A percentile compares a stretch with the other conserved stretches of the same genome.
These are phyloP conservation scores for Catharus fuscescens DNA, from an alignment of 2,113 vertebrate species.

Conservation along the genomic window DNA sequence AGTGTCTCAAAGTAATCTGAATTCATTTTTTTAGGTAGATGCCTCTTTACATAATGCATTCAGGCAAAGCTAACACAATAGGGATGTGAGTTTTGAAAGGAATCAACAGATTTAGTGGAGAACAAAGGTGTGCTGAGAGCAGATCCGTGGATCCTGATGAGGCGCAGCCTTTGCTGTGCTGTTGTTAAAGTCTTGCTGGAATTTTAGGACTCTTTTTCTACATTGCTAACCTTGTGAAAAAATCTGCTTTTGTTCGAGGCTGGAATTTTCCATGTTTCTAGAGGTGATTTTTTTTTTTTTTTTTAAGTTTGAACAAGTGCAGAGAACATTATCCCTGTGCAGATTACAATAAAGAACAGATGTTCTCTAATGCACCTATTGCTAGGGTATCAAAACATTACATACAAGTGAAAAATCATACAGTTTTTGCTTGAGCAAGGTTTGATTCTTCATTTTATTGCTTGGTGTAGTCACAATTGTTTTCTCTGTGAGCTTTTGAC, in stretches of 20 bases:
- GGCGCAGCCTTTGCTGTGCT: neutral
- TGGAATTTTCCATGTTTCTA: conserved; percentile 33
- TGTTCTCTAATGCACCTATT: neutral
- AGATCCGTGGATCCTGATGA: neutral
- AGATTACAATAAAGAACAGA: neutral
- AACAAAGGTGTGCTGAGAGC: neutral
- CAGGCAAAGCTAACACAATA: neutral
- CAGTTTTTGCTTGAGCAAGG: neutral
- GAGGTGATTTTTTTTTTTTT: neutral
- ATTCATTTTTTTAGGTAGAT: neutral
- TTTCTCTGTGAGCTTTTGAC: neutral
- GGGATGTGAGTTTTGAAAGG: neutral
- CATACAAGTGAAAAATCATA: neutral
- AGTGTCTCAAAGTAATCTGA: neutral
- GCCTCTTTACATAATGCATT: neutral
- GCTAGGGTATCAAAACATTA: neutral
- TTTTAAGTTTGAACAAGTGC: neutral
- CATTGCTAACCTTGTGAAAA: conserved; percentile 5
- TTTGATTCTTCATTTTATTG: neutral
- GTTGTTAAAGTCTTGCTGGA: neutral
- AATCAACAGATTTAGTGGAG: neutral
- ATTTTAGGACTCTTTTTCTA: neutral
- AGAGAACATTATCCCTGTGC: neutral
- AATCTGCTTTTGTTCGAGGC: neutral
- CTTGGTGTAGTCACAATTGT: neutral